These are phyloP conservation scores for Dasyornis broadbenti DNA, from an alignment of 2,113 vertebrate genomes.

Conservation along the genomic window DNA sequence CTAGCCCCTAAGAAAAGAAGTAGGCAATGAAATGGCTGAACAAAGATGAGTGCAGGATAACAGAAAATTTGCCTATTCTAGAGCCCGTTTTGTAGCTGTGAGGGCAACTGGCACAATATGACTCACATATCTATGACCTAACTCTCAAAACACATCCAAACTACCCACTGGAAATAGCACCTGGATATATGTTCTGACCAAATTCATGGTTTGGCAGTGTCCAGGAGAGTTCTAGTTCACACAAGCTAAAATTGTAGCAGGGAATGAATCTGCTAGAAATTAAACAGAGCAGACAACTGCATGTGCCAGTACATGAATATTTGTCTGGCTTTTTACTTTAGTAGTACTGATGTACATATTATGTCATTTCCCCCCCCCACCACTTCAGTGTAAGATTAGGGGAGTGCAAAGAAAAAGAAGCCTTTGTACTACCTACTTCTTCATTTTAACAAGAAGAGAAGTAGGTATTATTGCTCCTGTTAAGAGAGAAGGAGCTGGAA, in stretches of 20 bases:
- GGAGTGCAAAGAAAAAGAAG: slow-evolving; percentile 24
- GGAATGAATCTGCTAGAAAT: not conserved
- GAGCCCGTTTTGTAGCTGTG: not conserved
- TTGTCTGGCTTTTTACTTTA: not conserved
- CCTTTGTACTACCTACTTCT: slow-evolving; percentile 34
- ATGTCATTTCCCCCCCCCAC: not conserved
- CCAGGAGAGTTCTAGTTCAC: not conserved
- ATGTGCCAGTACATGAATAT: not conserved
- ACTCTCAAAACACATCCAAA: not conserved
- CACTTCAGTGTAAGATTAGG: slow-evolving; percentile 9
- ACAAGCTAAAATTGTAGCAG: not conserved
- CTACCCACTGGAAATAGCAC: not conserved
- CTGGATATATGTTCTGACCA: not conserved
- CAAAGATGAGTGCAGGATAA: not conserved
- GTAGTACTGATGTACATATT: not conserved
- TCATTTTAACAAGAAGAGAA: slow-evolving; percentile 35
- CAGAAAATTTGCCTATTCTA: not conserved
- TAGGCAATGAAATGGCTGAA: not conserved
- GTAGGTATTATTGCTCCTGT: slow-evolving; percentile 22
- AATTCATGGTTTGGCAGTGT: not conserved
- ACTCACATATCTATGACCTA: not conserved
- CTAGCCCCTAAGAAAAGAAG: not conserved
- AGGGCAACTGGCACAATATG: not conserved
- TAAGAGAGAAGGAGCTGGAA: slow-evolving; percentile 36
- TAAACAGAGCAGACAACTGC: not conserved